Evolutionary conservation across 2,797 vertebrate genomes (phyloP), one percentile per base, ranked within the genome.

Genomic region (Nannoperca australis): DNA sequence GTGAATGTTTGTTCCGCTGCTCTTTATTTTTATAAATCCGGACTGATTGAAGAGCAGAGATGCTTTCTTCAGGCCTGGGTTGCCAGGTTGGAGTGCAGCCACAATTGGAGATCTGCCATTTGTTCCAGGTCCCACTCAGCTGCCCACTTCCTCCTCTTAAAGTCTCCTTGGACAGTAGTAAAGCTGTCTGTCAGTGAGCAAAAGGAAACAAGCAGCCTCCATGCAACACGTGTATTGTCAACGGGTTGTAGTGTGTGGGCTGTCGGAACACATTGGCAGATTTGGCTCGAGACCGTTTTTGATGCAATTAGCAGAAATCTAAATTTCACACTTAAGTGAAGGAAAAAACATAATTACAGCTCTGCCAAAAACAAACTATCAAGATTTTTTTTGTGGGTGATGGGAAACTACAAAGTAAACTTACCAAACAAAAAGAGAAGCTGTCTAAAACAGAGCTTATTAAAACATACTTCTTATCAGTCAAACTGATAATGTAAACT

Each of bases 271-370:
- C 73, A 73, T 63, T 65, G 66, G 69, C 47, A 76, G 79, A 84
- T 88, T 67, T 87, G 71, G 81, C 85, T 81, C 2, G 0, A 62
- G 71, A 83, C 63, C 13, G 38, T 81, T 90, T 87, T 88, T 87
- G 74, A 90, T 85, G 84, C 85, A 90, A 88, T 91, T 90, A 88
- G 78, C 73, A 80, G 82, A 85, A 83, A 87, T 85, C 30, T 47
- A 77, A 73, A 85, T 85, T 68, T 84, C 78, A 73, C 78, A 62
- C 58, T 68, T 79, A 86, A 45, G 68, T 55, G 63, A 58, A 69
- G 68, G 42, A 63, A 78, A 81, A 65, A 70, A 72, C 9, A 73
- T 62, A 76, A 83, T 84, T 76, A 84, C 60, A 68, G 42, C 47
- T 82, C 44, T 79, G 77, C 85, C 81, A 85, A 70, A 84, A 73